Evolutionary conservation across 2,888 invertebrate genomes (phyloP).

Genomic region (Cosmopolites sordidus): DNA sequence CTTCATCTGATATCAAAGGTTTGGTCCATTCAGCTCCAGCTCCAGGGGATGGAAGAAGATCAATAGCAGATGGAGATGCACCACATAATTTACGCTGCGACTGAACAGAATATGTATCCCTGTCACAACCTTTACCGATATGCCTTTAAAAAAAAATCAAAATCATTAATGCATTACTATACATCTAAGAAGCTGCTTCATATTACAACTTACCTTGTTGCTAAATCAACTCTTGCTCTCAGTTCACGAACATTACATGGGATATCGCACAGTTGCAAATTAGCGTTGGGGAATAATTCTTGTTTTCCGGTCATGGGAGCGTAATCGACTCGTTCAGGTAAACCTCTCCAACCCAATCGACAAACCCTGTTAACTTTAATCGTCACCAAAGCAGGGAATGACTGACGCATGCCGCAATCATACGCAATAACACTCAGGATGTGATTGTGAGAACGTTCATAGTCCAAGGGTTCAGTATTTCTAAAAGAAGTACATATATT

Average conservation of each 20-base stretch:
- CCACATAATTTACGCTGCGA: constrained; percentile 84
- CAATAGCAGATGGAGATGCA: constrained; percentile 76
- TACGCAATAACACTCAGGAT: constrained; percentile 94
- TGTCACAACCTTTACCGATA: constrained; percentile 94
- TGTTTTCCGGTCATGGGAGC: constrained; percentile 77
- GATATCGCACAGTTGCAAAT: constrained; percentile 60
- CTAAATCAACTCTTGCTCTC: constrained; percentile 49
- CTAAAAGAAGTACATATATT: constrained; percentile 25
- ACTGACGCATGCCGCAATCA: constrained; percentile 95
- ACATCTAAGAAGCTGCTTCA: background rate
- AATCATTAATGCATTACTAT: background rate
- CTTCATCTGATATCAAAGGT: constrained; percentile 77
- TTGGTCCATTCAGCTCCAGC: constrained; percentile 78
- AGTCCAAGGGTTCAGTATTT: constrained; percentile 90
- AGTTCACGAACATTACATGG: constrained; percentile 55
- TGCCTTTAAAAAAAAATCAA: constrained; percentile 53
- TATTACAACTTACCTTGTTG: constrained; percentile 41
- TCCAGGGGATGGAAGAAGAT: constrained; percentile 77
- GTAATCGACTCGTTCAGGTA: constrained; percentile 82
- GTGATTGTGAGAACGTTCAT: constrained; percentile 90
- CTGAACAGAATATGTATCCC: constrained; percentile 86
- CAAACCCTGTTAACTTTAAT: constrained; percentile 62
- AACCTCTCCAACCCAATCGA: constrained; percentile 54
- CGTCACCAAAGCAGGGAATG: constrained; percentile 92
- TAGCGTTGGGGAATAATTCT: constrained; percentile 74